These are phyloP conservation scores for Cherax destructor DNA, from an alignment of 1,140 invertebrate species.

Conservation along the genomic window DNA sequence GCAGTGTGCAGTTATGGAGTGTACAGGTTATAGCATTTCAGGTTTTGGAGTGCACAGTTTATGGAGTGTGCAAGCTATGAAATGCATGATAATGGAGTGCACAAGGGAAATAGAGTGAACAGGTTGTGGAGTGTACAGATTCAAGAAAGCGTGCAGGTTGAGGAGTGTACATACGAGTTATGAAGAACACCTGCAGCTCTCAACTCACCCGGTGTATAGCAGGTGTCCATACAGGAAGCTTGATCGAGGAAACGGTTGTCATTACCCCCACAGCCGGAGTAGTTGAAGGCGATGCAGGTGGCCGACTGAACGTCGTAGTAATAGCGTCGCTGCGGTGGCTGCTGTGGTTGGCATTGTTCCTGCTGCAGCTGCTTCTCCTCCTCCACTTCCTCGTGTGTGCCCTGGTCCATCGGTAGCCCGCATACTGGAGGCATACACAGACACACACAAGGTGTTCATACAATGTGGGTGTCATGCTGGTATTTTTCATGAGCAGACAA, in stretches of 20 bases:
- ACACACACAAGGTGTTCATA: not conserved
- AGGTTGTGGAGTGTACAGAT: no score
- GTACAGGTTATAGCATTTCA: no score
- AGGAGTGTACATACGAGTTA: no score
- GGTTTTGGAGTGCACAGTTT: no score
- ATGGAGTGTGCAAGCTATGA: no score
- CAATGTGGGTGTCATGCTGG: not conserved
- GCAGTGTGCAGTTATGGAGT: no score
- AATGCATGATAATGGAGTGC: no score
- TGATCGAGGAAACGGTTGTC: conserved; percentile 24
- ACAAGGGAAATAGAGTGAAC: no score
- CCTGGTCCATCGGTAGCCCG: not conserved
- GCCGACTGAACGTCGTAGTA: conserved; percentile 37
- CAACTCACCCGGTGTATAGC: conserved; percentile 18
- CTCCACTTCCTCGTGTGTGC: not conserved
- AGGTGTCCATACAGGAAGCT: conserved; percentile 32
- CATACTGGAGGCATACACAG: not conserved
- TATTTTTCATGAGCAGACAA: no score
- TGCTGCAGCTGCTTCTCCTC: not conserved
- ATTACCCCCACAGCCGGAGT: conserved; percentile 47
- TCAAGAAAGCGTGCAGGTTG: no score
- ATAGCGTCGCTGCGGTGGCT: not conserved
- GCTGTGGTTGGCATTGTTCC: no score
- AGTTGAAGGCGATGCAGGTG: conserved; percentile 37
- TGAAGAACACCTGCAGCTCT: no score